Evolutionary conservation across 2,113 vertebrate species (phyloP).

Genomic region (Onychostoma macrolepis): DNA sequence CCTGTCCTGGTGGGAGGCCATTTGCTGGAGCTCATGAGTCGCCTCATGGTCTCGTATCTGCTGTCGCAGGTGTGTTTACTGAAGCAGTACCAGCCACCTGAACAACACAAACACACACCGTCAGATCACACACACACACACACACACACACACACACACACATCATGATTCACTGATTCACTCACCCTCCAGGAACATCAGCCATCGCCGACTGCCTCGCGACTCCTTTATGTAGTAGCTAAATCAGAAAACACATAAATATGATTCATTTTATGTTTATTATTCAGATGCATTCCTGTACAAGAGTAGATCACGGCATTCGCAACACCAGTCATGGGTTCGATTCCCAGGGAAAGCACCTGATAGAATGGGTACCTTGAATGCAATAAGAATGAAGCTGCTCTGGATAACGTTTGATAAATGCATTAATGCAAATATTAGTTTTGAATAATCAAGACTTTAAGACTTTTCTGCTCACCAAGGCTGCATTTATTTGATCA

Average conservation of each 20-base stretch:
- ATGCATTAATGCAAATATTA: too few species aligned
- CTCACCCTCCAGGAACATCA: slow-evolving; percentile 95
- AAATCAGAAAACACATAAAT: slow-evolving; percentile 39
- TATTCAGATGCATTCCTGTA: too few species aligned
- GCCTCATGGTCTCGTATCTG: slow-evolving; percentile 88
- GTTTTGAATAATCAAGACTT: too few species aligned
- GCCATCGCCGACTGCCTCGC: slow-evolving; percentile 90
- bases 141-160: background rate
- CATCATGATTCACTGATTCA: slow-evolving; percentile 50
- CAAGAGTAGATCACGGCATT: too few species aligned
- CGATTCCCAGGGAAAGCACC: too few species aligned
- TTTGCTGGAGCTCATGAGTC: slow-evolving; percentile 93
- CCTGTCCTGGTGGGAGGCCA: slow-evolving; percentile 92
- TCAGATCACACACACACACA: background rate
- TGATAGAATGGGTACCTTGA: too few species aligned
- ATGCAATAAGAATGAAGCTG: too few species aligned
- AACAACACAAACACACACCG: slow-evolving; percentile 8
- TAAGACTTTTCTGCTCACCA: too few species aligned
- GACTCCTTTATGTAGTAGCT: slow-evolving; percentile 98
- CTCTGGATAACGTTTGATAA: too few species aligned
- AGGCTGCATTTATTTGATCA: too few species aligned
- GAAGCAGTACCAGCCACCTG: slow-evolving; percentile 99
- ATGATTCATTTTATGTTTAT: background rate
- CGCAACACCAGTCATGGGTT: too few species aligned
- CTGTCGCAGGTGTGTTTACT: slow-evolving; percentile 93